Evolutionary conservation across 2,797 vertebrate species (phyloP).

Genomic region (Protonibea diacanthus): DNA sequence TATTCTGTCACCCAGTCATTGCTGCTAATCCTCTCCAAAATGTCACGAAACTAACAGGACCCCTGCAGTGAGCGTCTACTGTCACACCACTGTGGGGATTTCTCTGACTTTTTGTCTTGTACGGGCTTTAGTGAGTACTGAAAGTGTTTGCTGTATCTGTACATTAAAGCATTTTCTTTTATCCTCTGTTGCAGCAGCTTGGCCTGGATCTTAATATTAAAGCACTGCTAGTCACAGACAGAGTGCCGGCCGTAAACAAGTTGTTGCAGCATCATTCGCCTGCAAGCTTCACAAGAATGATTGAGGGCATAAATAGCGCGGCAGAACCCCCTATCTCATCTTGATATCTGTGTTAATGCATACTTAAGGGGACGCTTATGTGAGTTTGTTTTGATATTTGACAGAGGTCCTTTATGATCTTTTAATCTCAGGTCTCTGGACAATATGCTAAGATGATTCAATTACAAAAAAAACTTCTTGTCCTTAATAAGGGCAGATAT

Average conservation of each 20-base stretch:
- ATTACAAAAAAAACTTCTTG: slow-evolving; percentile 67
- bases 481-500: slow-evolving; percentile 37
- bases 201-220: slow-evolving; percentile 55
- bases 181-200: slow-evolving; percentile 46
- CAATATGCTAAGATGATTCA: slow-evolving; percentile 74
- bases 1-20: slow-evolving; percentile 60
- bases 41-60: slow-evolving; percentile 55
- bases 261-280: slow-evolving; percentile 29
- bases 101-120: slow-evolving; percentile 52
- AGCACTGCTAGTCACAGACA: slow-evolving; percentile 30
- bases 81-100: slow-evolving; percentile 51
- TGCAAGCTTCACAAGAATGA: slow-evolving; percentile 52
- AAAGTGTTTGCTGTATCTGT: slow-evolving; percentile 58
- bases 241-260: slow-evolving; percentile 49
- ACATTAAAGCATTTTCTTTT: slow-evolving; percentile 50
- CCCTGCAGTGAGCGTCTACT: slow-evolving; percentile 48
- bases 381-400: slow-evolving; percentile 76
- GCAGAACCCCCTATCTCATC: slow-evolving; percentile 40
- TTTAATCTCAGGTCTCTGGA: slow-evolving; percentile 68
- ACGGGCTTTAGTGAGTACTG: slow-evolving; percentile 30
- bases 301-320: slow-evolving; percentile 34
- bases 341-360: slow-evolving; percentile 78
- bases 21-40: slow-evolving; percentile 73
- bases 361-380: slow-evolving; percentile 71
- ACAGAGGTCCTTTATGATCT: slow-evolving; percentile 59